These are phyloP conservation scores for Carcina quercana DNA, from an alignment of 2,888 invertebrate genomes.

Conservation along the genomic window DNA sequence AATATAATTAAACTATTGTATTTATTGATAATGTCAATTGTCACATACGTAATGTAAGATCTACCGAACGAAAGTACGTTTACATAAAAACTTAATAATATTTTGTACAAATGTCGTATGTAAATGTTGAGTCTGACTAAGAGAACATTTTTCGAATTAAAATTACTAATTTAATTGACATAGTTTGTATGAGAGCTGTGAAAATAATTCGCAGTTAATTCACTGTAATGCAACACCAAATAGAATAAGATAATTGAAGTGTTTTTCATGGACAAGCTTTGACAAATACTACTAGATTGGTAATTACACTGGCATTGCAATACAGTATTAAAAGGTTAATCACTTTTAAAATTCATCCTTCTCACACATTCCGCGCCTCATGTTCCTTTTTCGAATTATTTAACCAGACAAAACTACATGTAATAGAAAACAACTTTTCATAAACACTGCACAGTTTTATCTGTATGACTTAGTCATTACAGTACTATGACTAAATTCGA, in stretches of 20 bases:
- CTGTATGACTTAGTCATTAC: no score
- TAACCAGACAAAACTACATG: no score
- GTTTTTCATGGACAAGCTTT: no score
- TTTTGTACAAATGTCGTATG: slow-evolving; percentile 59
- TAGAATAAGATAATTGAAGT: slow-evolving; percentile 48
- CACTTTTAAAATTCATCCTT: no score
- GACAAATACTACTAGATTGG: no score
- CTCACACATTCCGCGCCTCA: no score
- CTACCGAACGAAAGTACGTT: slow-evolving; percentile 28
- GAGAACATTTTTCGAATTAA: slow-evolving; percentile 43
- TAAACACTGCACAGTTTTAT: no score
- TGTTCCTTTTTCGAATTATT: no score
- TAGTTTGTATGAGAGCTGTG: slow-evolving; percentile 42
- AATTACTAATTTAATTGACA: slow-evolving; percentile 24
- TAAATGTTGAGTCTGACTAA: slow-evolving; percentile 62
- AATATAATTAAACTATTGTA: slow-evolving; percentile 40
- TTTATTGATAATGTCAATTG: slow-evolving; percentile 52
- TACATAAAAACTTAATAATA: slow-evolving; percentile 45
- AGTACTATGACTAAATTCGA: no score
- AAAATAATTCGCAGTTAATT: slow-evolving; percentile 34
- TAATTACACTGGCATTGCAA: no score
- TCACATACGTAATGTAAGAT: slow-evolving; percentile 55
- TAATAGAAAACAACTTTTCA: no score
- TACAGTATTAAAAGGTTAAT: no score
- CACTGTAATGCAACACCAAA: slow-evolving; percentile 70